phyloP scores from a whole-genome alignment of 2,113 vertebrate genomes.

The Enhydra lutris region DNA sequence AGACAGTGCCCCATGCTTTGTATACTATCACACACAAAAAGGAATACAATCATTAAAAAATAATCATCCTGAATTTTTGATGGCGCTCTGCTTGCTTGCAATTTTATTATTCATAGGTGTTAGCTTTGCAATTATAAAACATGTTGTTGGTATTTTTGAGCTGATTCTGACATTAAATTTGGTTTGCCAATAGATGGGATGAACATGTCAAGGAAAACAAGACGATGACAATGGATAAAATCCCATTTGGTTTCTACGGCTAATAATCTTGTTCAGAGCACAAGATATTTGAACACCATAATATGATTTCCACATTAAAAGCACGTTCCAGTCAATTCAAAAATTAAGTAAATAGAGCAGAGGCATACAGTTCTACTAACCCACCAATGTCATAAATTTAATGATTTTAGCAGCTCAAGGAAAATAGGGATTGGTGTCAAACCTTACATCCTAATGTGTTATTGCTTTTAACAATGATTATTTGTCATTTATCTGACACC shows the following conservation, averaged over 20 bases:
- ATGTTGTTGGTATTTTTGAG: conserved; percentile 57
- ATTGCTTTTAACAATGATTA: conserved; percentile 43
- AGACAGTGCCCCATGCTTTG: background rate
- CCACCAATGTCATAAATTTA: conserved; percentile 54
- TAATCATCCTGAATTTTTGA: conserved; percentile 74
- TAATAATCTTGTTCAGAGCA: conserved; percentile 58
- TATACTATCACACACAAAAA: background rate
- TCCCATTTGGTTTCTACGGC: conserved; percentile 53
- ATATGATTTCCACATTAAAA: conserved; percentile 54
- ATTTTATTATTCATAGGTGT: conserved; percentile 75
- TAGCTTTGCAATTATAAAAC: conserved; percentile 61
- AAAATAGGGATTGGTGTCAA: conserved; percentile 54
- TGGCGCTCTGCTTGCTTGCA: conserved; percentile 55
- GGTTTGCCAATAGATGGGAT: conserved; percentile 44
- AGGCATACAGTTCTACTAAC: conserved; percentile 17
- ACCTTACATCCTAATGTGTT: conserved; percentile 50
- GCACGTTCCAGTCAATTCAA: conserved; percentile 46
- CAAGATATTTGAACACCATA: conserved; percentile 49
- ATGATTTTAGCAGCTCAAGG: conserved; percentile 59
- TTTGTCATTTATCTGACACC: conserved; percentile 67
- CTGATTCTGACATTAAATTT: conserved; percentile 59
- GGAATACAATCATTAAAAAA: conserved; percentile 68
- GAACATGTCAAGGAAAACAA: conserved; percentile 50
- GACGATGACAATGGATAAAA: conserved; percentile 17
- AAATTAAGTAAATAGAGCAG: conserved; percentile 65